Evolutionary conservation across 2,888 invertebrate genomes (phyloP).

Genomic region (Neoitamus cyanurus): DNA sequence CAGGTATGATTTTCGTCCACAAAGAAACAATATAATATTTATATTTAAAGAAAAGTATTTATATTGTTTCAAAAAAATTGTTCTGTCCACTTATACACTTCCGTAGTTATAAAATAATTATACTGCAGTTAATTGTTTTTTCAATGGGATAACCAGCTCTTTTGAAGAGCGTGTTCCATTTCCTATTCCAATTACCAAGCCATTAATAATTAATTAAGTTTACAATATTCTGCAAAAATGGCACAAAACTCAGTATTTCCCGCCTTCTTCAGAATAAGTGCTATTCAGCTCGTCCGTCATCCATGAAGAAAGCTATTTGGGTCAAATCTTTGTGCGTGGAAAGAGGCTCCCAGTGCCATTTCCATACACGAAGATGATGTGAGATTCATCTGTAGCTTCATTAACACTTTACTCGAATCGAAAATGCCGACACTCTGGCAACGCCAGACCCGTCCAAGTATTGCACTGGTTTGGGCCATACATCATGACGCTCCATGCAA

Average conservation of each 20-base stretch:
- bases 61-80: no score
- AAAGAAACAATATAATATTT: no score
- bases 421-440: conserved; percentile 19
- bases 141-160: background rate
- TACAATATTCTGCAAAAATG: background rate
- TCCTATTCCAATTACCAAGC: background rate
- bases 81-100: background rate
- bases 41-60: no score
- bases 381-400: background rate
- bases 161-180: background rate
- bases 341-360: background rate
- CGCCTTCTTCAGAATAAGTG: background rate
- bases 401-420: background rate
- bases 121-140: background rate
- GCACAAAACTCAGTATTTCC: background rate
- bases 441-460: background rate
- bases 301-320: background rate
- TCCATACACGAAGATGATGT: background rate
- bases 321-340: background rate
- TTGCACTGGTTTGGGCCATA: background rate
- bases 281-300: background rate
- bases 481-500: conserved; percentile 10
- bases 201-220: background rate
- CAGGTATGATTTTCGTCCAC: no score
- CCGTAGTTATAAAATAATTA: background rate